A percentile compares a stretch with the other conserved stretches of the same genome.
These are phyloP conservation scores for Geodia barretti DNA, from an alignment of 37 sponge, comb jelly and placozoan species.

Conservation along the genomic window DNA sequence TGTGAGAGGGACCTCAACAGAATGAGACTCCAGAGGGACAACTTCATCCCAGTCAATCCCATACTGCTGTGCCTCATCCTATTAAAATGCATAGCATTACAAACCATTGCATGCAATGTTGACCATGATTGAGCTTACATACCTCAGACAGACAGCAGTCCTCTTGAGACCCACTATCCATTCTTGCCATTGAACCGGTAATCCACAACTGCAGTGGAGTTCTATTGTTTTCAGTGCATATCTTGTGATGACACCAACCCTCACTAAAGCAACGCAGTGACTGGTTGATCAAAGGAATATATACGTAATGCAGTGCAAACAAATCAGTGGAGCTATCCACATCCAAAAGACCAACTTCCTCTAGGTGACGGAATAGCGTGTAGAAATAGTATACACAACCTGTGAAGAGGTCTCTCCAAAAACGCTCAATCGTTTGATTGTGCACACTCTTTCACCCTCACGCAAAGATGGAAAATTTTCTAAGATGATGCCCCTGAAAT, in stretches of 20 bases:
- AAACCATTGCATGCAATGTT: background rate
- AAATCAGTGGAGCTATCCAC: slow-evolving; percentile 8
- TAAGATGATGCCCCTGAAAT: background rate
- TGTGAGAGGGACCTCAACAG: background rate
- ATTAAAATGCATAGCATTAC: background rate
- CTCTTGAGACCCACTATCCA: background rate
- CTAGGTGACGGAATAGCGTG: slow-evolving; percentile 5
- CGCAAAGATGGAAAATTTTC: background rate
- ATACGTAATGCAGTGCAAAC: slow-evolving; percentile 36
- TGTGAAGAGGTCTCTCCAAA: slow-evolving; percentile 51
- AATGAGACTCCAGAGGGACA: background rate
- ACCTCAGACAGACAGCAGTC: background rate
- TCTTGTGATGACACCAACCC: slow-evolving; percentile 30
- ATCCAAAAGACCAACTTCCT: slow-evolving; percentile 16
- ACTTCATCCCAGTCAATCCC: slow-evolving; percentile 6
- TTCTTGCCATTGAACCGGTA: background rate
- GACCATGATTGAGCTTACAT: background rate
- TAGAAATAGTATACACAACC: slow-evolving; percentile 38
- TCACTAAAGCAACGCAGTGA: slow-evolving; percentile 27
- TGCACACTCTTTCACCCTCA: background rate
- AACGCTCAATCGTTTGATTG: background rate
- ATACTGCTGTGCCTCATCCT: background rate
- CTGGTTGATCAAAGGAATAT: slow-evolving; percentile 28
- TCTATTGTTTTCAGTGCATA: slow-evolving; percentile 19
- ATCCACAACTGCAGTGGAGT: slow-evolving; percentile 68